Base-by-base conservation (phyloP, 2,113 vertebrate genomes). In the Dasyprocta punctata region DNA sequence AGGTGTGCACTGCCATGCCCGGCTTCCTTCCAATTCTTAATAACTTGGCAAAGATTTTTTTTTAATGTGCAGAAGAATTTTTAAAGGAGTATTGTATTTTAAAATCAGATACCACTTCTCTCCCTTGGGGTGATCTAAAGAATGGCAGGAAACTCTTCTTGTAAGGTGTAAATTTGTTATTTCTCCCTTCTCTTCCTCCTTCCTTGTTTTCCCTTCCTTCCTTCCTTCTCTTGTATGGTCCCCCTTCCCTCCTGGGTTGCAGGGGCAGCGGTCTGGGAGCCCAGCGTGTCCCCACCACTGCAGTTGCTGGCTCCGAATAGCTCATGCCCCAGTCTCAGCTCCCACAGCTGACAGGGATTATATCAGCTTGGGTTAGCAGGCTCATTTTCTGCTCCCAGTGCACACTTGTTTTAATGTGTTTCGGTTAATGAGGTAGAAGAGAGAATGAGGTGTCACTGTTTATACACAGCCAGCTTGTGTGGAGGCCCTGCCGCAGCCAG, bases 381-480 rank as follows among this genome's bases (percentile, higher is more conserved):
- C 98, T 99, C 98, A 98, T 98, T 99, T 99, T 98, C 98, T 98
- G 97, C 98, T 99, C 98, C 99, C 98, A 98, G 88, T 95, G 98
- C 98, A 98, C 98, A 93, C 98, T 98, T 98, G 98, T 98, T 99
- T 98, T 99, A 99, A 99, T 99, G 98, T 97, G 97, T 98, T 98
- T 98, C 98, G 95, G 98, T 98, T 99, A 99, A 98, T 99, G 99
- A 99, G 98, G 98, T 99, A 98, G 98, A 98, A 98, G 98, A 97
- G 98, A 98, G 98, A 98, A 98, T 97, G 98, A 98, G 98, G 98
- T 98, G 98, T 98, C 98, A 98, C 97, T 98, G 98, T 98, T 98
- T 98, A 98, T 97, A 97, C 97, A 98, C 98, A 98, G 98, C 96
- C 98, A 96, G 97, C 96, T 92, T 97, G 94, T 88, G 97, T 49